Base-by-base conservation (phyloP, 2,113 vertebrate species). In the Perca fluviatilis region DNA sequence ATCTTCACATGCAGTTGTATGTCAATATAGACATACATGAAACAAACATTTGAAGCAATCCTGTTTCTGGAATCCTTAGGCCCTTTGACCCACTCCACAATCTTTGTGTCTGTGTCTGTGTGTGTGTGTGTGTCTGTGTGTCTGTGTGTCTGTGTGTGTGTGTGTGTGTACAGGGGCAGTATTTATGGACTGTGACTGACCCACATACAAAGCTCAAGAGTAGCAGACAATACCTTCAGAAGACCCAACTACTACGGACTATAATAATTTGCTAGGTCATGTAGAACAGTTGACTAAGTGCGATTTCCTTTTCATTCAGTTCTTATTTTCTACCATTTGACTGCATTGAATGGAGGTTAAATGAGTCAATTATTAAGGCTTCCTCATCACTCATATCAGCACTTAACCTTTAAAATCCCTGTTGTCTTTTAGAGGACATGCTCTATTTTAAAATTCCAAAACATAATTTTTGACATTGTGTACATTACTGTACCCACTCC, bases 121-220 rank as follows among this genome's bases (percentile, higher is more conserved):
- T 23, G 16, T 65, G 16, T 33, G 25, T 50, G 27, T 25, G 25
- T 60, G 64, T 43, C 30, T 56, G 36, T 19, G 57, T 27, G 25
- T 58, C 13, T 16, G 14, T 58, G 25, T 61, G 27, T 23, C 6
- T 65, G 16, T 36, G 19, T 51, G 30, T 25, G 21, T 60, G 64
- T 7, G 40, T 14, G 53, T 64, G n/a, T n/a, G n/a, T n/a, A n/a
- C n/a, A 70, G 30, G 50, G 63, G 6, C 36, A 62, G 63, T 74
- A 91, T 89, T 86, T 86, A 84, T 86, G 67, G 78, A 63, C 53
- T 74, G 62, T 72, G 70, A 77, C 73, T 84, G 75, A 81, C 66
- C 86, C 68, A 81, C 61, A 86, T 84, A 85, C 25, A 83, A 62
- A 87, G 51, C 25, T 50, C 43, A 58, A 46, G 13, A 61, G 21